Percentiles rank a stretch among this genome's conserved stretches.
phyloP scores from a whole-genome alignment of 2,888 invertebrate genomes.

The Drosophila austrosaltans region DNA sequence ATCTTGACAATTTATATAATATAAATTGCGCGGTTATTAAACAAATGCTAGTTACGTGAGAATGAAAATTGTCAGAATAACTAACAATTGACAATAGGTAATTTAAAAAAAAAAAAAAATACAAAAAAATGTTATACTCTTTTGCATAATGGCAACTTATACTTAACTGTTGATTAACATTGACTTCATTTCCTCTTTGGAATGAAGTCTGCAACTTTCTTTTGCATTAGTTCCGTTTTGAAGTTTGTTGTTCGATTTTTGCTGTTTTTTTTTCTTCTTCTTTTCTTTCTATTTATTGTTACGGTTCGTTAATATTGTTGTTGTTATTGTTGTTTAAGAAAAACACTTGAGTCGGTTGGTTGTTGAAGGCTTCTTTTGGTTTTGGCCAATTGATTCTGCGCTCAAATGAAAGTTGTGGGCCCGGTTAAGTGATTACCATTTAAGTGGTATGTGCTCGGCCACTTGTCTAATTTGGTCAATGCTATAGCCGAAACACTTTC shows the following conservation, averaged over 20 bases:
- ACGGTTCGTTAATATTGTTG: slow-evolving; percentile 20
- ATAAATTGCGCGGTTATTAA: slow-evolving; percentile 19
- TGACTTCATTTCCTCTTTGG: slow-evolving; percentile 10
- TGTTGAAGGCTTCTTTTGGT: slow-evolving; percentile 20
- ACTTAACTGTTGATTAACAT: background rate
- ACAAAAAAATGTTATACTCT: background rate
- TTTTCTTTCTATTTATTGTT: slow-evolving; percentile 32
- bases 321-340: slow-evolving; percentile 27
- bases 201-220: slow-evolving; percentile 47
- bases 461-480: slow-evolving; percentile 68
- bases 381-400: slow-evolving; percentile 59
- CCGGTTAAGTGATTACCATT: slow-evolving; percentile 45
- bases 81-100: background rate
- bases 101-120: background rate
- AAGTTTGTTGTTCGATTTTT: slow-evolving; percentile 34
- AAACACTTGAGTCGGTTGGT: slow-evolving; percentile 43
- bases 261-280: background rate
- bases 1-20: slow-evolving; percentile 1
- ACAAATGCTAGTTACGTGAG: slow-evolving; percentile 2
- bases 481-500: slow-evolving; percentile 63
- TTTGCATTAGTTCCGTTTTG: slow-evolving; percentile 43
- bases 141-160: background rate
- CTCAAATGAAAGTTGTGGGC: slow-evolving; percentile 67
- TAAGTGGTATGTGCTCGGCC: slow-evolving; percentile 49
- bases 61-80: slow-evolving; percentile 1